A percentile compares a stretch with the other conserved stretches of the same genome.
Conservation (phyloP, 2,888 invertebrate species). For the Drosophila picticornis region DNA sequence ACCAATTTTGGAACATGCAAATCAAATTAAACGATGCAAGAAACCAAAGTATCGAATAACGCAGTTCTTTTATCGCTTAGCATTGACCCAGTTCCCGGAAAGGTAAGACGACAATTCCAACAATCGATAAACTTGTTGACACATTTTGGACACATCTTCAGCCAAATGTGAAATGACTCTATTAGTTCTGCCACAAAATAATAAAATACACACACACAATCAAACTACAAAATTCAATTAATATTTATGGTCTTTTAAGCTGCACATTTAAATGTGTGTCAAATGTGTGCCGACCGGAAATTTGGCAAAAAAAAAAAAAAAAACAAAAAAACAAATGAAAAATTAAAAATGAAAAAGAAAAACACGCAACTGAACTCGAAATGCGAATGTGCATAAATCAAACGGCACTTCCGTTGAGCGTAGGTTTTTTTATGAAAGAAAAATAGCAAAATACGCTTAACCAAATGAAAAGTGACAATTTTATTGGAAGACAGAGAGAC, state of each 20-base stretch:
- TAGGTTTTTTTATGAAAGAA: conserved; percentile 41
- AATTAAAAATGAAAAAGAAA: conserved; percentile 2
- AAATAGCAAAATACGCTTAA: conserved; percentile 19
- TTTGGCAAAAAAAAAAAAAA: conserved; percentile 56
- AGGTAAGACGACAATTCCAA: conserved; percentile 53
- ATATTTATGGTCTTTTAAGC: conserved; percentile 66
- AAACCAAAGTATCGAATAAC: conserved; percentile 48
- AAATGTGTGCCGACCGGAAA: conserved; percentile 65
- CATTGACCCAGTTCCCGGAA: conserved; percentile 75
- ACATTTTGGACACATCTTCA: conserved; percentile 40
- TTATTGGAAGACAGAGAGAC: conserved; percentile 66
- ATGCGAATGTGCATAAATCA: conserved; percentile 75
- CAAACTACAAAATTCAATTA: conserved; percentile 26
- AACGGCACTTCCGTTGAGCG: conserved; percentile 71
- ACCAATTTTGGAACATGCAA: conserved; percentile 34
- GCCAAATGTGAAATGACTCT: conserved; percentile 45
- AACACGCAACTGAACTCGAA: conserved; percentile 53
- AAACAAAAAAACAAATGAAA: background rate
- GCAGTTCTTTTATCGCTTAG: conserved; percentile 48
- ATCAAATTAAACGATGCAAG: conserved; percentile 49
- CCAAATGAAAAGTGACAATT: conserved; percentile 76
- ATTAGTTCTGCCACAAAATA: conserved; percentile 37
- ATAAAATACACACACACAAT: conserved; percentile 1
- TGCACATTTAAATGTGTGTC: conserved; percentile 68
- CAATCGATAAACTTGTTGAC: conserved; percentile 37